Base-by-base conservation (phyloP, 2,113 vertebrate genomes). In the Tonatia bakeri region DNA sequence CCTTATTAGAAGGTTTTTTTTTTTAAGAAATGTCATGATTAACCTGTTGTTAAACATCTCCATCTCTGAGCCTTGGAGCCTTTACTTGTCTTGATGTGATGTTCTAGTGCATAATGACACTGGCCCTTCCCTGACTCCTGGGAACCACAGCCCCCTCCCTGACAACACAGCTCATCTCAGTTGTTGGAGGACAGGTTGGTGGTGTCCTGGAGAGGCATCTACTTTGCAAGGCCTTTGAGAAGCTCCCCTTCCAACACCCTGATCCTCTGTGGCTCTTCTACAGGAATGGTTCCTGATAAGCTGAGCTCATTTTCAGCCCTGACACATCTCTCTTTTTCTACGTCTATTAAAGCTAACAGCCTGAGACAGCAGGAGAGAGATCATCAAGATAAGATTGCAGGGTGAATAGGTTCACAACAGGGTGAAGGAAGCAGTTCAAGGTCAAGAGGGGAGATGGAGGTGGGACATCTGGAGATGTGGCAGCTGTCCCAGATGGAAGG, bases 401-500 rank as follows among this genome's bases (percentile, higher is more conserved):
- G 26, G 40, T 40, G 16, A 59, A 9, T 13, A n/a, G 0, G 5
- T 38, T 43, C 12, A 16, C 1, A 13, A 7, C 36, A 54, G 26
- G 56, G 45, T 0, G 8, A 13, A 4, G 16, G 50, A 5, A 7
- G 40, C 3, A 11, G 17, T 16, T 64, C 24, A 28, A 28, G 45
- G 54, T 47, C 4, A 19, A 38, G 13, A n/a, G 28, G 45, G 80
- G 36, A 11, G 52, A 4, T 0, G 4, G 36, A 47, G 33, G 64
- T 1, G n/a, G 83, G 64, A n/a, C 0, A 0, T n/a, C 19, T 31
- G 61, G 19, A n/a, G 43, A 26, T 4, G 15, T 9, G 2, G 17
- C 15, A 20, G 19, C 43, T 77, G 20, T 28, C 40, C 26, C 81
- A 2, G 43, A 14, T 0, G 1, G 36, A 38, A 6, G 4, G 15